phyloP scores from a whole-genome alignment of 1,140 invertebrate genomes.

The Epicauta chinensis region DNA sequence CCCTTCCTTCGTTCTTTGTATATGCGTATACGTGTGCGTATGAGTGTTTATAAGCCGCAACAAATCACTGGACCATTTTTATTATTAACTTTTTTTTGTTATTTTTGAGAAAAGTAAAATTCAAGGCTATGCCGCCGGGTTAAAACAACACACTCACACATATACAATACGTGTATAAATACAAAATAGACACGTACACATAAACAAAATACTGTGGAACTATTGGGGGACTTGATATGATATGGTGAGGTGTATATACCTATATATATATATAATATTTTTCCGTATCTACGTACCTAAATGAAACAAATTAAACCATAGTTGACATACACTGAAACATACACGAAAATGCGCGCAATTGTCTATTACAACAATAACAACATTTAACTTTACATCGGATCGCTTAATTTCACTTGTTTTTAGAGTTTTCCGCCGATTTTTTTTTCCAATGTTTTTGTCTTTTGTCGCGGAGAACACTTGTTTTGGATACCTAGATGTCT shows the following conservation, averaged over 20 bases:
- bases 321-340: constrained; percentile 18
- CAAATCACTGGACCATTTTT: not conserved
- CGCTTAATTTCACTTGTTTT: constrained; percentile 9
- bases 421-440: not conserved
- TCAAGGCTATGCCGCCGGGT: constrained; percentile 22
- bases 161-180: not conserved
- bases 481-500: constrained; percentile 36
- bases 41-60: too few relatives aligned
- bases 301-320: constrained; percentile 6
- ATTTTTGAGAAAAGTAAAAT: constrained; percentile 1
- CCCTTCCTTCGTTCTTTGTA: too few relatives aligned
- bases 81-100: constrained; percentile 8
- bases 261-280: constrained; percentile 14
- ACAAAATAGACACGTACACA: too few relatives aligned
- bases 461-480: constrained; percentile 32
- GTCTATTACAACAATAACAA: constrained; percentile 3
- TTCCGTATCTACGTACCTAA: constrained; percentile 19
- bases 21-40: too few relatives aligned
- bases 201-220: too few relatives aligned
- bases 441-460: constrained; percentile 22
- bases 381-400: constrained; percentile 18
- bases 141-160: constrained; percentile 19
- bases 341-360: not conserved
- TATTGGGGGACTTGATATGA: too few relatives aligned
- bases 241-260: constrained; percentile 10